These are phyloP conservation scores for Scomber scombrus DNA, from an alignment of 2,113 vertebrate genomes.

Conservation along the genomic window DNA sequence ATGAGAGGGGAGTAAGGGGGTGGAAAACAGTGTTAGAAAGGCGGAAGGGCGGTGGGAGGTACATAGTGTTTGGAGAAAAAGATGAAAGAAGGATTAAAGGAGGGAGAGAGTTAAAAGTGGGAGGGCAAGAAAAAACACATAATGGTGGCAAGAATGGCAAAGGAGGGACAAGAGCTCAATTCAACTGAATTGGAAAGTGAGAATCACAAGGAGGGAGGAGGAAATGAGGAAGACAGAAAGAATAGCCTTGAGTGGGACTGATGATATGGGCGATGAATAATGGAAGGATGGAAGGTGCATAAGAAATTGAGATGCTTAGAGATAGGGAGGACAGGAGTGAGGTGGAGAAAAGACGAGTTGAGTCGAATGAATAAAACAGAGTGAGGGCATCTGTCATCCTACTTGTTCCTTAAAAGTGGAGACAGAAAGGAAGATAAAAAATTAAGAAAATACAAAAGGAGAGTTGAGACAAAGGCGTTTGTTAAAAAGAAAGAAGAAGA, in stretches of 20 bases:
- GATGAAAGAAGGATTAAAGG: slow-evolving; percentile 59
- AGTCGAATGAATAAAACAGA: slow-evolving; percentile 56
- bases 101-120: slow-evolving; percentile 31
- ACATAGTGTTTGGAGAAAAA: slow-evolving; percentile 23
- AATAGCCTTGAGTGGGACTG: slow-evolving; percentile 53
- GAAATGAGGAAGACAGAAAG: slow-evolving; percentile 42
- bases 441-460: slow-evolving; percentile 34
- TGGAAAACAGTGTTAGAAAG: slow-evolving; percentile 36
- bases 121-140: slow-evolving; percentile 35
- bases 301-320: slow-evolving; percentile 55
- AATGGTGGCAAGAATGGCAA: slow-evolving; percentile 25
- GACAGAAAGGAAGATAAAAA: slow-evolving; percentile 22
- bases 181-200: slow-evolving; percentile 52
- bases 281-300: slow-evolving; percentile 51
- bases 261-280: slow-evolving; percentile 66
- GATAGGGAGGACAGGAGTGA: slow-evolving; percentile 36
- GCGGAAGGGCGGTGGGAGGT: slow-evolving; percentile 6
- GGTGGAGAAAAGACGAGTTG: slow-evolving; percentile 36
- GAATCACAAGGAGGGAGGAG: slow-evolving; percentile 18
- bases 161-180: slow-evolving; percentile 35
- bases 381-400: slow-evolving; percentile 35
- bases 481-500: slow-evolving; percentile 16
- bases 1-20: slow-evolving; percentile 42
- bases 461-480: slow-evolving; percentile 23
- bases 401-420: slow-evolving; percentile 32